A percentile compares a stretch with the other conserved stretches of the same genome.
These are phyloP conservation scores for Temnothorax longispinosus DNA, from an alignment of 1,140 invertebrate species.

Conservation along the genomic window DNA sequence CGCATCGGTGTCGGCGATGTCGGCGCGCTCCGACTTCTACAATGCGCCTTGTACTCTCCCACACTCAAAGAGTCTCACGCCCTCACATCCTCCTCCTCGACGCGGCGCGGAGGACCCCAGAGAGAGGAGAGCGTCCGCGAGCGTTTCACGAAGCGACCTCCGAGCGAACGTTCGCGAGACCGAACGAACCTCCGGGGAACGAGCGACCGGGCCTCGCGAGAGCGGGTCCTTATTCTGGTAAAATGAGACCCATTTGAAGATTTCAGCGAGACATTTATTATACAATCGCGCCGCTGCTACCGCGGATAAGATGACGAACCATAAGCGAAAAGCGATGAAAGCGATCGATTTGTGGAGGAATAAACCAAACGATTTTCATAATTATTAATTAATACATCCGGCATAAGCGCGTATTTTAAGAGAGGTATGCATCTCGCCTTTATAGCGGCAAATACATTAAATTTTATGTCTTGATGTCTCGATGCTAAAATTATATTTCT, in stretches of 20 bases:
- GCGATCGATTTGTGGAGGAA: not conserved
- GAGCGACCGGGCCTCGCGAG: conserved; percentile 26
- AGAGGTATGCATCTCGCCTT: not conserved
- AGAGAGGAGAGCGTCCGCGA: conserved; percentile 64
- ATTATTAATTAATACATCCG: not conserved
- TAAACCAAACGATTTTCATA: not conserved
- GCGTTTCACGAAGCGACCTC: conserved; percentile 72
- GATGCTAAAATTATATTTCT: not conserved
- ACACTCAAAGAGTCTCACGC: conserved; percentile 86
- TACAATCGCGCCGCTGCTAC: not conserved
- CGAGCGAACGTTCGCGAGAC: conserved; percentile 30
- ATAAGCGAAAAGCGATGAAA: not conserved
- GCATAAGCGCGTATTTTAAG: not conserved
- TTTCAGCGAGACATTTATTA: conserved; percentile 6
- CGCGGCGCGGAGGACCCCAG: conserved; percentile 61
- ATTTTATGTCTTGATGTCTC: not conserved
- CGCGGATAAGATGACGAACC: not conserved
- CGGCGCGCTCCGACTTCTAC: conserved; percentile 77
- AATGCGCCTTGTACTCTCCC: conserved; percentile 86
- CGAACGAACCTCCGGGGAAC: not conserved
- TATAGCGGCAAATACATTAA: not conserved
- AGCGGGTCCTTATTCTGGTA: not conserved
- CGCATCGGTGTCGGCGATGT: conserved; percentile 69
- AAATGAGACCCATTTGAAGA: not conserved
- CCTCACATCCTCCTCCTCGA: conserved; percentile 84